Conservation (phyloP, 2,113 vertebrate species). For the Ammodytes dubius region DNA sequence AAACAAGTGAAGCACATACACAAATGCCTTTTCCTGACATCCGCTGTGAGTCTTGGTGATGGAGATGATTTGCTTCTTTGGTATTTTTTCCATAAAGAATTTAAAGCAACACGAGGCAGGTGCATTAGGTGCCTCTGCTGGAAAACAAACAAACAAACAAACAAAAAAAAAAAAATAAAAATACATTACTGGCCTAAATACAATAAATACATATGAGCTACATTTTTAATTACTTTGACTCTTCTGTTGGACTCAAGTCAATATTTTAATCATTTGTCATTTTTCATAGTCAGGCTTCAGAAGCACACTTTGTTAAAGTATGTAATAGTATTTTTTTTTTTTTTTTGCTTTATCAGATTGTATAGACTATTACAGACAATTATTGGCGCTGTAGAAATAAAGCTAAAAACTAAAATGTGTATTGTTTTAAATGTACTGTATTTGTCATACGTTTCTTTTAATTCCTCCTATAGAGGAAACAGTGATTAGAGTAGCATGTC, state of each 20-base stretch:
- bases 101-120: neutral
- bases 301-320: no score
- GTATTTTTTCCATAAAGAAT: neutral
- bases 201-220: neutral
- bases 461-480: neutral
- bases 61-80: rapidly evolving
- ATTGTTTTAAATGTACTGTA: neutral
- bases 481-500: neutral
- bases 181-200: neutral
- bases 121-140: neutral
- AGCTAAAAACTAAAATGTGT: neutral
- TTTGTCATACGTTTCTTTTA: no score
- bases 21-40: neutral
- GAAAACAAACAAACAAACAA: neutral
- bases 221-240: no score
- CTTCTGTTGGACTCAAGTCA: neutral
- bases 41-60: neutral
- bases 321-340: neutral
- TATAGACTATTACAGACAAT: neutral
- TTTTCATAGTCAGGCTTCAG: no score
- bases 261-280: neutral
- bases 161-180: neutral
- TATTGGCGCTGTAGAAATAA: neutral
- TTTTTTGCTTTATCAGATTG: neutral
- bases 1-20: neutral